A percentile compares a stretch with the other conserved stretches of the same genome.
These are phyloP conservation scores for Tangara arthus DNA, from an alignment of 2,797 vertebrate genomes.

Conservation along the genomic window DNA sequence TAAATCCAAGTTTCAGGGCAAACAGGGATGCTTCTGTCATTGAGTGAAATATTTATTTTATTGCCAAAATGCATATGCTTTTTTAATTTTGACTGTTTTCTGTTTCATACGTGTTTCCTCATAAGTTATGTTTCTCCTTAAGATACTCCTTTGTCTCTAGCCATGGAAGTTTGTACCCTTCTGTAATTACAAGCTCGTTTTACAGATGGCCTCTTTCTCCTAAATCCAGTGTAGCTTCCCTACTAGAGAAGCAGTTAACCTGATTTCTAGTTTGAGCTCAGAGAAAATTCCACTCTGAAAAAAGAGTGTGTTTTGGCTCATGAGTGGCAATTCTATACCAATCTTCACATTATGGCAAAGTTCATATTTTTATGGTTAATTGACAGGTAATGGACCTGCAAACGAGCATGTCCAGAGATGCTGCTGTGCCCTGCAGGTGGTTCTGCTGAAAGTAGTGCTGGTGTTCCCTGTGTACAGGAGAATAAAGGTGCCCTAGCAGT, in stretches of 20 bases:
- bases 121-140: background rate
- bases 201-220: background rate
- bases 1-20: background rate
- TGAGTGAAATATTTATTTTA: background rate
- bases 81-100: background rate
- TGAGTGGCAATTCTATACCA: background rate
- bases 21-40: background rate
- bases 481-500: background rate
- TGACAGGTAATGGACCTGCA: background rate
- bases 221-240: background rate
- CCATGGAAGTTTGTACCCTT: background rate
- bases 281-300: background rate
- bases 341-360: background rate
- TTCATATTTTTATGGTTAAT: background rate
- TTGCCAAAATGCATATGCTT: background rate
- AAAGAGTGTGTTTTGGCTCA: background rate
- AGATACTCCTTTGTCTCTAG: background rate
- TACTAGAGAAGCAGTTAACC: background rate
- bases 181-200: background rate
- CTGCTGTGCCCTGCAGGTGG: background rate
- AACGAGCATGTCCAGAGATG: background rate
- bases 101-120: background rate
- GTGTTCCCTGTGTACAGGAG: background rate
- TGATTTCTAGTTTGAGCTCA: background rate
- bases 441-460: background rate